phyloP scores from a whole-genome alignment of 2,888 invertebrate genomes.

The Agrochola macilenta region DNA sequence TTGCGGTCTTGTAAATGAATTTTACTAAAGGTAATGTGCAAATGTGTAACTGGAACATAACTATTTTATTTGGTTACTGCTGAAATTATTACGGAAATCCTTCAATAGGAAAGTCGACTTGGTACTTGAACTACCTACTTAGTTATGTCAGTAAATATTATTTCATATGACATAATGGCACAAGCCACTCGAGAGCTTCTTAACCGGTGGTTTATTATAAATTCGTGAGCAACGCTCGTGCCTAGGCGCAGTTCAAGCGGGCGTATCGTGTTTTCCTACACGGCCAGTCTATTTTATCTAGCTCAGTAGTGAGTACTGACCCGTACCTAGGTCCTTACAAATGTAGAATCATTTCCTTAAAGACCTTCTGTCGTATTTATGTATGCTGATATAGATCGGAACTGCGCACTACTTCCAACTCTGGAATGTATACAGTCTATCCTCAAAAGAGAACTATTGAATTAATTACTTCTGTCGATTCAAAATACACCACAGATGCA shows the following conservation, averaged over 20 bases:
- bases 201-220: slow-evolving; percentile 73
- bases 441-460: not conserved
- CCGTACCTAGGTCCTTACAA: slow-evolving; percentile 55
- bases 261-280: slow-evolving; percentile 58
- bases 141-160: slow-evolving; percentile 7
- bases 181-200: slow-evolving; percentile 65
- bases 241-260: slow-evolving; percentile 62
- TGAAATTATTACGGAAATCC: not conserved
- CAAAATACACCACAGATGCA: slow-evolving; percentile 6
- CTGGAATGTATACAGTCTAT: not conserved
- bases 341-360: slow-evolving; percentile 48
- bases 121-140: too few species aligned
- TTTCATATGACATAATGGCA: slow-evolving; percentile 20
- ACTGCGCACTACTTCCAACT: slow-evolving; percentile 8
- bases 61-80: not conserved
- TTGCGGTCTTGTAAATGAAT: not conserved
- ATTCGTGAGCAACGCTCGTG: slow-evolving; percentile 76
- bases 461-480: not conserved
- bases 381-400: slow-evolving; percentile 27
- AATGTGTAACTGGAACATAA: not conserved
- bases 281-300: slow-evolving; percentile 53
- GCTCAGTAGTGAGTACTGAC: slow-evolving; percentile 48
- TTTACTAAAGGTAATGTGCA: not conserved
- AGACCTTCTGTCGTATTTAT: slow-evolving; percentile 33
- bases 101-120: not conserved